Conservation (phyloP, 2,888 invertebrate genomes). For the Cataglyphis altisquamis region DNA sequence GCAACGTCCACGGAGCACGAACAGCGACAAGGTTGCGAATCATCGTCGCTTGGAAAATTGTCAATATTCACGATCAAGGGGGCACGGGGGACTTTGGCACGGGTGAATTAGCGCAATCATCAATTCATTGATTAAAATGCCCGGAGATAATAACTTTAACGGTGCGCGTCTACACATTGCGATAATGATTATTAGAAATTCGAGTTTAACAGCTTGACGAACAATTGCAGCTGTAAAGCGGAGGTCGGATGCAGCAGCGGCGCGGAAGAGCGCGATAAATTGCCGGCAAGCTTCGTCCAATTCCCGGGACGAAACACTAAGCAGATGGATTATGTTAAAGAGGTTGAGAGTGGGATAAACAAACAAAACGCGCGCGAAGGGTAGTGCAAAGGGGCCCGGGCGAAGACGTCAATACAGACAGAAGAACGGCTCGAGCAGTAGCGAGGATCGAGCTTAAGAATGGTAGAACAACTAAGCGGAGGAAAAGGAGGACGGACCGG, state of each 20-base stretch:
- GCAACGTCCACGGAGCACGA: constrained; percentile 17
- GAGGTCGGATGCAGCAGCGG: constrained; percentile 11
- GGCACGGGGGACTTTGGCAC: background rate
- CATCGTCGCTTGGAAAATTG: background rate
- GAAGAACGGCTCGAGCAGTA: constrained; percentile 76
- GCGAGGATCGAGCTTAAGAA: constrained; percentile 82
- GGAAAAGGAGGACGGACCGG: constrained; percentile 49
- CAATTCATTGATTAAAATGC: constrained; percentile 5
- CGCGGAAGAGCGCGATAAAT: constrained; percentile 45
- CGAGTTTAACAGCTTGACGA: constrained; percentile 29
- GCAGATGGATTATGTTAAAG: constrained; percentile 76
- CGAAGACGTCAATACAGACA: constrained; percentile 74
- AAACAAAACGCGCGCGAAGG: constrained; percentile 73
- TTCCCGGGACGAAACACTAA: constrained; percentile 65
- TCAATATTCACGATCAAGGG: background rate
- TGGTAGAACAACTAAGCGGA: constrained; percentile 75
- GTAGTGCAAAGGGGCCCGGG: constrained; percentile 60
- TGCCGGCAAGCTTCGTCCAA: constrained; percentile 53
- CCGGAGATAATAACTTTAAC: background rate
- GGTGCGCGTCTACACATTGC: background rate
- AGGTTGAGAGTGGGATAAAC: constrained; percentile 74
- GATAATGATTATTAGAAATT: constrained; percentile 9
- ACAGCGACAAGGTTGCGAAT: background rate
- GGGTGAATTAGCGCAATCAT: background rate
- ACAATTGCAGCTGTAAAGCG: constrained; percentile 19